Evolutionary conservation across 2,888 invertebrate genomes (phyloP).

Genomic region (Metallyticus violacea): DNA sequence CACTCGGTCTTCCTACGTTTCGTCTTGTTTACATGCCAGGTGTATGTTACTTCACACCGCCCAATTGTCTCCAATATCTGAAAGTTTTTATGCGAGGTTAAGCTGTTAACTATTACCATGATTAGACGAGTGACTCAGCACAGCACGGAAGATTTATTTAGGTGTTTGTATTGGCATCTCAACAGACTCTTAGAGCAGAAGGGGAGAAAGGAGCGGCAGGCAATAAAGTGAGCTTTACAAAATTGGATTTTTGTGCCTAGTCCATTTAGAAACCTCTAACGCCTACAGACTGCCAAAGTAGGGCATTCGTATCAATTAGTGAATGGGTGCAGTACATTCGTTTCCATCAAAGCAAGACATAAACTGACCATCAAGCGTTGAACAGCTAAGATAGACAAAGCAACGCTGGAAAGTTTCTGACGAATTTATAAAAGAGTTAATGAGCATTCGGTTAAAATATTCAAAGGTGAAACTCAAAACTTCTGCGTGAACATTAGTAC

Average conservation of each 20-base stretch:
- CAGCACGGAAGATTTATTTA: conserved; percentile 16
- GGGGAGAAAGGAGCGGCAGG: not conserved
- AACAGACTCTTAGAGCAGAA: not conserved
- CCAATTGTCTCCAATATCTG: too few relatives aligned
- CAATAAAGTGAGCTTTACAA: conserved; percentile 24
- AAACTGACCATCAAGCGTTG: too few relatives aligned
- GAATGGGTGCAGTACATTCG: too few relatives aligned
- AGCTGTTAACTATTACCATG: not conserved
- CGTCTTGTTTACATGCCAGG: not conserved
- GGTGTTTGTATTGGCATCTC: not conserved
- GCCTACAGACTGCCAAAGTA: not conserved
- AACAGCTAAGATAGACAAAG: too few relatives aligned
- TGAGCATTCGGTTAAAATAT: too few relatives aligned
- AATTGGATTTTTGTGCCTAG: conserved; percentile 23
- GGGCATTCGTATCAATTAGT: conserved; percentile 22
- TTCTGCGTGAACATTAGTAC: too few relatives aligned
- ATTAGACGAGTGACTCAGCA: not conserved
- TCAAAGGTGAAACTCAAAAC: too few relatives aligned
- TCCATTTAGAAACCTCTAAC: conserved; percentile 8
- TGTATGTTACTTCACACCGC: too few relatives aligned
- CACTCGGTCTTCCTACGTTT: too few relatives aligned
- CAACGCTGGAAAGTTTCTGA: too few relatives aligned
- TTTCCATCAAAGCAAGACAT: too few relatives aligned
- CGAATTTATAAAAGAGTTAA: too few relatives aligned
- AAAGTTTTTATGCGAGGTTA: not conserved